Percentiles rank a stretch among this genome's conserved stretches.
These are phyloP conservation scores for Clarias macrocephalus DNA, from an alignment of 2,113 vertebrate genomes.

Conservation along the genomic window DNA sequence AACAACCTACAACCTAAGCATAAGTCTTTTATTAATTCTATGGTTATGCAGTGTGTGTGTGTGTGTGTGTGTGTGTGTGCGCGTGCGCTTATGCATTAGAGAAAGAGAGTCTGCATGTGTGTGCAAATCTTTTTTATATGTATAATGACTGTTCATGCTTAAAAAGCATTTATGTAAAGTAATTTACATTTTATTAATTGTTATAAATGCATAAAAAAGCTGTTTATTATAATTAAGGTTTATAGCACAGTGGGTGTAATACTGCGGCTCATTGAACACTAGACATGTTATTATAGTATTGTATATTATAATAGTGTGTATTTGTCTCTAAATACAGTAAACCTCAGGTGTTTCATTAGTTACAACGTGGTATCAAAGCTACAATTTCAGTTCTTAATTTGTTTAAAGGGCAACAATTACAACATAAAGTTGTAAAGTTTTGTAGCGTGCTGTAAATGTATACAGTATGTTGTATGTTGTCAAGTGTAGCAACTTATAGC, in stretches of 20 bases:
- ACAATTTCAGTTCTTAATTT: not conserved
- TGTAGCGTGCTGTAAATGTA: not conserved
- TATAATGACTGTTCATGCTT: not conserved
- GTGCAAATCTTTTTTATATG: too few relatives aligned
- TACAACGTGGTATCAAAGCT: not conserved
- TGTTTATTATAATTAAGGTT: not conserved
- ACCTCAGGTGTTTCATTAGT: too few relatives aligned
- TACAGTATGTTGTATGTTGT: too few relatives aligned
- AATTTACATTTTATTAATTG: not conserved
- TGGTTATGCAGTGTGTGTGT: not conserved
- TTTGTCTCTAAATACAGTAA: too few relatives aligned
- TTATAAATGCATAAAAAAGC: not conserved
- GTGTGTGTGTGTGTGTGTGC: not conserved
- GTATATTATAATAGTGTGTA: not conserved
- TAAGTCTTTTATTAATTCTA: not conserved
- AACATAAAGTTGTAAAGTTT: not conserved
- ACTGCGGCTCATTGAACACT: not conserved
- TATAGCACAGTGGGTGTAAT: not conserved
- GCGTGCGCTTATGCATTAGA: not conserved
- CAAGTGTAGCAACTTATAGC: too few relatives aligned
- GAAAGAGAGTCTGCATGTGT: too few relatives aligned
- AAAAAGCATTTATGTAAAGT: not conserved
- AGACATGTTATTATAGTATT: not conserved
- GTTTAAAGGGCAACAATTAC: not conserved
- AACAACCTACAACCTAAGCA: not conserved